Conservation (phyloP, 1,140 invertebrate genomes). For the Hesperophylax magnus region DNA sequence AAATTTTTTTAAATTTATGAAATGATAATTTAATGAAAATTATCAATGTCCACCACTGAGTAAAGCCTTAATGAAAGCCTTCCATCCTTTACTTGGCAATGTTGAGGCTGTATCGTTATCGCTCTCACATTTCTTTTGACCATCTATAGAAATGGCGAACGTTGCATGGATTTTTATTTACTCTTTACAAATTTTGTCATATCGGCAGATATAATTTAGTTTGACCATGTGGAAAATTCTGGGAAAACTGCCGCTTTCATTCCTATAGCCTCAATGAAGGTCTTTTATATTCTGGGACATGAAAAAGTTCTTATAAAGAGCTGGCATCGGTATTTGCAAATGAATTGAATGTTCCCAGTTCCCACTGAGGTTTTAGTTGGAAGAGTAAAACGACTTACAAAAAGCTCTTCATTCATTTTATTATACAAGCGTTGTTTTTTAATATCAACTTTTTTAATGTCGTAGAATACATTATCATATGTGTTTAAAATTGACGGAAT, state of each 20-base stretch:
- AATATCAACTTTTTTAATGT: too few relatives aligned
- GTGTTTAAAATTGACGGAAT: too few relatives aligned
- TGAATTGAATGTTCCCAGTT: too few relatives aligned
- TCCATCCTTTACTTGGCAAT: constrained; percentile 18
- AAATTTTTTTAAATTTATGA: too few relatives aligned
- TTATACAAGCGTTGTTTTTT: neutral
- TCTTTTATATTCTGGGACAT: neutral
- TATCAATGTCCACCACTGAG: constrained; percentile 1
- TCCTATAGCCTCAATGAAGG: constrained; percentile 1
- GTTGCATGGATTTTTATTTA: constrained; percentile 52
- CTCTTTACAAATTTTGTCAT: constrained; percentile 54
- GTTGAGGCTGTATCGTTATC: constrained; percentile 28
- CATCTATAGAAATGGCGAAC: constrained; percentile 32
- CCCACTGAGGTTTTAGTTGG: too few relatives aligned
- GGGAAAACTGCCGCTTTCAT: constrained; percentile 23
- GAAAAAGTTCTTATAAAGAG: neutral
- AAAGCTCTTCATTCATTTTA: too few relatives aligned
- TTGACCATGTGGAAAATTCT: constrained; percentile 42
- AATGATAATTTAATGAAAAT: neutral
- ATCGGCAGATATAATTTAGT: constrained; percentile 50
- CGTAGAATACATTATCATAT: too few relatives aligned
- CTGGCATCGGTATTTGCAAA: too few relatives aligned
- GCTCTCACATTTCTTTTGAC: constrained; percentile 28
- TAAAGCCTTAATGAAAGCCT: constrained; percentile 15
- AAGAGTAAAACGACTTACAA: too few relatives aligned